These are phyloP conservation scores for Agapetus fuscipes DNA, from an alignment of 2,888 invertebrate species.

Conservation along the genomic window DNA sequence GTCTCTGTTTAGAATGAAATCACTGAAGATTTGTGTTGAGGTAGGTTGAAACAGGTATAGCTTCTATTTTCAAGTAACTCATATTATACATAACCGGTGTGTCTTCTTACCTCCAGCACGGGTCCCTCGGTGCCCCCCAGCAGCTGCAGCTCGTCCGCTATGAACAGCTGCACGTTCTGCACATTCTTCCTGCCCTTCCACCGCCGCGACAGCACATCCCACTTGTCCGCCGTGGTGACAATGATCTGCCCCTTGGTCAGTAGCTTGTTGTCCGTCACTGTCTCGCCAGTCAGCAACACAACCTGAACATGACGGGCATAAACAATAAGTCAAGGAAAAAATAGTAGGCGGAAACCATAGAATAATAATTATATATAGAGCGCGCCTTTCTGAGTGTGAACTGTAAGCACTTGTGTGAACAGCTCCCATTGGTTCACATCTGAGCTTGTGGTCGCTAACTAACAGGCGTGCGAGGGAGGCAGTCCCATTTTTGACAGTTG, in stretches of 20 bases:
- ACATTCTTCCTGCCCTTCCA: conserved; percentile 99
- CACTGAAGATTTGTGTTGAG: too few relatives aligned
- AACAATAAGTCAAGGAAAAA: too few relatives aligned
- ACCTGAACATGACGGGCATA: conserved; percentile 49
- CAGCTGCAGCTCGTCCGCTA: conserved; percentile 92
- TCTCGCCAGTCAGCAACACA: conserved; percentile 92
- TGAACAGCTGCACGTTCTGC: conserved; percentile 91
- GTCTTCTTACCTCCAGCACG: conserved; percentile 63
- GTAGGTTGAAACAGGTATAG: too few relatives aligned
- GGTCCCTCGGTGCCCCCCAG: conserved; percentile 88
- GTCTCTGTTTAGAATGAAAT: too few relatives aligned
- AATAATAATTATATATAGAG: not conserved
- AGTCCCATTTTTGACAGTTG: too few relatives aligned
- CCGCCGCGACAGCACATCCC: conserved; percentile 93
- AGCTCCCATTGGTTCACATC: too few relatives aligned
- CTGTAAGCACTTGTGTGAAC: too few relatives aligned
- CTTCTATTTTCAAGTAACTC: too few relatives aligned
- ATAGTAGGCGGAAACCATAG: not conserved
- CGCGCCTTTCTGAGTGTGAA: too few relatives aligned
- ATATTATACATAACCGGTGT: too few relatives aligned
- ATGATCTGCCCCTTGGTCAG: conserved; percentile 92
- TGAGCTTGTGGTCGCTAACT: too few relatives aligned
- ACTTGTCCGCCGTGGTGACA: conserved; percentile 94
- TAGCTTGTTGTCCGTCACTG: conserved; percentile 90
- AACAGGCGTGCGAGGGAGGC: too few relatives aligned